Percentiles rank a stretch among this genome's conserved stretches.
Conservation (phyloP, 2,797 vertebrate species). For the Tenualosa ilisha region DNA sequence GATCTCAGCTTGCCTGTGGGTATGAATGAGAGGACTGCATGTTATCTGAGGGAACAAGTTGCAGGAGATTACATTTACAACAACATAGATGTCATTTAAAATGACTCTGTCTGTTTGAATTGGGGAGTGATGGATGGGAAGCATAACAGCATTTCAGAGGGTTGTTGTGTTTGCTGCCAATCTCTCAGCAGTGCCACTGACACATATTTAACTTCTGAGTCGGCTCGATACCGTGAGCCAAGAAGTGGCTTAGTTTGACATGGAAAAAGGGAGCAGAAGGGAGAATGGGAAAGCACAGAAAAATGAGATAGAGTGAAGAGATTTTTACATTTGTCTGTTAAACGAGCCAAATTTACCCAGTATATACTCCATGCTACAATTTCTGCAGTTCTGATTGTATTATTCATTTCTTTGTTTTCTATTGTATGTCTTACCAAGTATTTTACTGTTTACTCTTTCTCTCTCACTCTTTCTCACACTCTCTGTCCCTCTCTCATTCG, state of each 20-base stretch:
- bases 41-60: not conserved
- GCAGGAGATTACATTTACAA: not conserved
- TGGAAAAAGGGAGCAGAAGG: not conserved
- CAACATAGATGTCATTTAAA: not conserved
- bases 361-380: not conserved
- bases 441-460: conserved; percentile 31
- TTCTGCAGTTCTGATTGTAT: not conserved
- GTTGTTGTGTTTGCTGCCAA: not conserved
- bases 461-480: conserved; percentile 25
- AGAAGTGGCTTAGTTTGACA: not conserved
- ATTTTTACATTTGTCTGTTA: not conserved
- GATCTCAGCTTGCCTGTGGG: not conserved
- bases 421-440: conserved; percentile 37
- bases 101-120: not conserved
- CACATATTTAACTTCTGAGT: not conserved
- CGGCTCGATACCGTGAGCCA: not conserved
- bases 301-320: not conserved
- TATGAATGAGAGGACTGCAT: not conserved
- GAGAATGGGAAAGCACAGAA: not conserved
- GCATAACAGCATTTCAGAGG: not conserved
- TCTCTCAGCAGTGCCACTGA: not conserved
- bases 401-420: conserved; percentile 30
- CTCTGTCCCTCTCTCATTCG: conserved; percentile 16
- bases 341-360: not conserved
- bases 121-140: not conserved